Base-by-base conservation (phyloP, 23 tunicate species). In the Halocynthia roretzi region DNA sequence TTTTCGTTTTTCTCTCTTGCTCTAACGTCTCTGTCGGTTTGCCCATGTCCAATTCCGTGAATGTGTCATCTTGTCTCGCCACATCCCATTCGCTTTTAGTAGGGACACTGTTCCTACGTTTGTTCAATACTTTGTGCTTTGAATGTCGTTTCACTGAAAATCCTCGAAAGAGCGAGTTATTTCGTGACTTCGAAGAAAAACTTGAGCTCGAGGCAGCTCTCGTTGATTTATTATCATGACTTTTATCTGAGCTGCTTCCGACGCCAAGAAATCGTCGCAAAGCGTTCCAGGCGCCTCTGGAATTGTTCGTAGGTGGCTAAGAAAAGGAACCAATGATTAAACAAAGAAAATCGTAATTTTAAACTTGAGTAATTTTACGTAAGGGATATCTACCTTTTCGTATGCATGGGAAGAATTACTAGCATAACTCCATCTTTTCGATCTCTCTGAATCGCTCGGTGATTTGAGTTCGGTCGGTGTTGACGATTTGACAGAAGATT, bases 201-300 rank as follows among this genome's bases (percentile, higher is more conserved):
- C 64, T 23, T 56, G 70, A 54, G 0, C 69, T 8, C 11, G 57
- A 67, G 7, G 60, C 82, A 15, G 57, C 57, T 14, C 76, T 12
- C 7, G 80, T 53, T 8, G 48, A 14, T 11, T 50, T 62, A 8
- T 20, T 61, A 19, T 77, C 71, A 8, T 65, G 17, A n/a, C 75
- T 44, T 5, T 20, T 15, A 68, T 85, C 71, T 7, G 31, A 7
- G 8, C 62, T 76, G 75, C 62, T 63, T 52, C 67, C 71, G 51
- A 64, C 83, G 80, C 81, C 80, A 49, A 88, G 79, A 18, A 88
- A 79, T 19, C 80, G 71, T 7, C 84, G 76, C 56, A 83, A 88
- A 8, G 84, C 81, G 68, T 88, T 88, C 87, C 87, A 88, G 10
- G 95, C 84, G 15, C 95, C 81, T 74, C 83, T 88, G 14, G 75